Base-by-base conservation (phyloP, 2,113 vertebrate species). In the Antennarius striatus region DNA sequence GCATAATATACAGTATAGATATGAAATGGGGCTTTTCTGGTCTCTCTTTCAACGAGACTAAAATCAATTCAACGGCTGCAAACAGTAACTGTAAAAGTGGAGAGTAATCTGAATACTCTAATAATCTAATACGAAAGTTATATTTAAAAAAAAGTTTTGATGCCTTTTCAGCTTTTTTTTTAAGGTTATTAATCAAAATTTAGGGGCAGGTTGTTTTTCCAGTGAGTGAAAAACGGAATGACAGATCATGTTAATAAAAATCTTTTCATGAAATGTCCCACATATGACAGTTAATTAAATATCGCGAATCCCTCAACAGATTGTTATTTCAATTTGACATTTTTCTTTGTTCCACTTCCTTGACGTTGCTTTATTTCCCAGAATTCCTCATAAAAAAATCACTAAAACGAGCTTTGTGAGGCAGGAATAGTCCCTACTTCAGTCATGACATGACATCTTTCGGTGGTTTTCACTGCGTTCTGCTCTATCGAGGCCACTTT, bases 1-100 rank as follows among this genome's bases (percentile, higher is more conserved):
- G 39, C 52, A 61, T 10, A 32, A 79, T 76, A 73, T 53, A 66
- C 13, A 73, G 59, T 40, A 68, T 46, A 72, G 64, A 63, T 58
- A 80, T 3, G 12, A 61, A n/a, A 14, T 40, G 10, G 10, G 39
- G 7, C 11, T 9, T 29, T 5, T 47, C 56, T 17, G 17, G 7
- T 30, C 9, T n/a, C 14, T 3, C 55, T 32, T 48, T 4, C 10
- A 4, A 5, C 10, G 4, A 49, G 6, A 45, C 46, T 61, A 1
- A 42, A 59, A 63, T 12, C 1, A 57, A 22, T 22, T 22, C 22
- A 22, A 68, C 28, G 10, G n/a, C n/a, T 16, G n/a, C 9, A 52
- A 40, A 17, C 13, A 6, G 30, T 8, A 7, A 40, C 11, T 14
- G 65, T n/a, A 58, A 59, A 36, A 36, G 32, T 7, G 7, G 32